Base-by-base conservation (phyloP, 2,888 invertebrate genomes). In the Drosophila demipolita region DNA sequence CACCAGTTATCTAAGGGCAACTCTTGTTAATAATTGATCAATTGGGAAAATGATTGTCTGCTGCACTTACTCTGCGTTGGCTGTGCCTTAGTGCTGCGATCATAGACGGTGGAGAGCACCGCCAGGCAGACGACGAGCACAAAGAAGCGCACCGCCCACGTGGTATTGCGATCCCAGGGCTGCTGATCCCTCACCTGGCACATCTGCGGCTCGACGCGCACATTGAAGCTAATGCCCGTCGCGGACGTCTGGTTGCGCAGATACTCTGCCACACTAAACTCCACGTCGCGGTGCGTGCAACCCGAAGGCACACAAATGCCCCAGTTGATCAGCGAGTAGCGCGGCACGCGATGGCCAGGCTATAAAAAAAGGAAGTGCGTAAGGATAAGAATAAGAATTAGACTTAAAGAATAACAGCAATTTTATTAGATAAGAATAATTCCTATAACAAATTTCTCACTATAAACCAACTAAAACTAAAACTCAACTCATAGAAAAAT, bases 341-440 rank as follows among this genome's bases (percentile, higher is more conserved):
- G 93, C 1, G 96, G 96, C 9, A 96, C 95, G 72, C 96, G 93
- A 91, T 96, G 96, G 8, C 96, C 96, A 52, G 96, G 95, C 96
- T 96, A 40, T 15, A 20, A 23, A 38, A 4, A 26, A 0, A 17
- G 2, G 7, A 23, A 23, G 26, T 9, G 17, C 17, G 5, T 20
- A 29, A n/a, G 11, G 8, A n/a, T n/a, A 17, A 17, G 4, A 9
- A 23, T 53, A 15, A 11, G n/a, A 38, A 55, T 38, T 17, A 17
- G 29, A 3, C 15, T 8, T 23, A 23, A 45, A 4, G 8, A 23
- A 15, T 15, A 45, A 23, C 20, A 7, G 7, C 15, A 45, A 45
- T 15, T 23, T 0, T 15, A 15, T 45, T 0, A 45, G 15, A 12
- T 45, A 12, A 7, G 20, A 15, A 12, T 45, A 45, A 1, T 45